phyloP scores from a whole-genome alignment of 1,140 invertebrate species.

The Cotesia vestalis region DNA sequence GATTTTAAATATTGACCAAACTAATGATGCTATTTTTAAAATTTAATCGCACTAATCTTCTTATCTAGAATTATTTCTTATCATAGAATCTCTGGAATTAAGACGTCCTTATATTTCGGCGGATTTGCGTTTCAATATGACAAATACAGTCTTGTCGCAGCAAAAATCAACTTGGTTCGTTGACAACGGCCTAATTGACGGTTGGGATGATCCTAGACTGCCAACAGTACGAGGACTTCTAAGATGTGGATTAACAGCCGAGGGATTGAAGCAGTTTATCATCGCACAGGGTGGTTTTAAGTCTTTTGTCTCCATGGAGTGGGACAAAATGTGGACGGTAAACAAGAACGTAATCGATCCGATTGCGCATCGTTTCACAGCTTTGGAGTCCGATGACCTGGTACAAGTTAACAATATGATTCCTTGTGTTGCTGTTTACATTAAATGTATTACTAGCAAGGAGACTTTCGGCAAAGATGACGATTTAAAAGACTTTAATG shows the following conservation, averaged over 20 bases:
- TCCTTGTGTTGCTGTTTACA: conserved; percentile 90
- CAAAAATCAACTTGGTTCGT: conserved; percentile 98
- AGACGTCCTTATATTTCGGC: too few species aligned
- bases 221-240: conserved; percentile 97
- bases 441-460: conserved; percentile 96
- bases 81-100: too few species aligned
- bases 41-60: too few species aligned
- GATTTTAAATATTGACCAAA: too few species aligned
- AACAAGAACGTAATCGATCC: conserved; percentile 89
- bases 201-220: conserved; percentile 99
- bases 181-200: conserved; percentile 90
- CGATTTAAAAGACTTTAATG: conserved; percentile 95
- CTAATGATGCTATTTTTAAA: too few species aligned
- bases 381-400: conserved; percentile 73
- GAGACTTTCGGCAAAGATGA: conserved; percentile 93
- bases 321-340: conserved; percentile 99
- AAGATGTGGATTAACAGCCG: conserved; percentile 95
- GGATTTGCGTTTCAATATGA: conserved; percentile 94
- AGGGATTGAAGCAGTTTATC: conserved; percentile 97
- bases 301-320: conserved; percentile 99
- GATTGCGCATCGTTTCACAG: conserved; percentile 81
- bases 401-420: conserved; percentile 78
- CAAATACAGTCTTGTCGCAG: conserved; percentile 97
- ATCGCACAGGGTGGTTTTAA: conserved; percentile 98
- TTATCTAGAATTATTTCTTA: too few species aligned